A percentile compares a stretch with the other conserved stretches of the same genome.
Conservation (phyloP, 2,113 vertebrate species). For the Indicator maculatus region DNA sequence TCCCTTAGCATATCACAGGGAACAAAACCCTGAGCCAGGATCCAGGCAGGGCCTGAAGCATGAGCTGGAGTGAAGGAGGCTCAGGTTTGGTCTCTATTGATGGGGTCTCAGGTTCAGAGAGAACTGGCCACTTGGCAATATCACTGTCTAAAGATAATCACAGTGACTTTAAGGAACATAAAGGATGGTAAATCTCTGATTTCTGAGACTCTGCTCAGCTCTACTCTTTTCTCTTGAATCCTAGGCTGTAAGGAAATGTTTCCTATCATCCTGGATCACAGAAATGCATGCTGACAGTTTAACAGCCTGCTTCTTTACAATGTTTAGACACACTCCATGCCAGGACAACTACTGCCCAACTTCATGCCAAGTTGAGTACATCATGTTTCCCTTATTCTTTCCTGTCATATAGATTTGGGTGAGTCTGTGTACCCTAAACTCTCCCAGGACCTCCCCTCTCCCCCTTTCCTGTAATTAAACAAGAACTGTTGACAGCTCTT, state of each 20-base stretch:
- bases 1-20: neutral
- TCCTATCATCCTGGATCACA: neutral
- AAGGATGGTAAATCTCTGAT: neutral
- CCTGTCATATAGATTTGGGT: slow-evolving; percentile 18
- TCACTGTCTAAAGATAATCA: neutral
- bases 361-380: neutral
- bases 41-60: neutral
- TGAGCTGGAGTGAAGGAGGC: neutral
- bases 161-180: neutral
- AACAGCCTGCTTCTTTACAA: slow-evolving; percentile 16
- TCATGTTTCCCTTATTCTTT: neutral
- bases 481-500: slow-evolving; percentile 20
- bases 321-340: neutral
- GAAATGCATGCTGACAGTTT: slow-evolving; percentile 27
- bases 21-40: neutral
- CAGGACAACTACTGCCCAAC: slow-evolving; percentile 1
- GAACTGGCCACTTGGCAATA: neutral
- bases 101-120: neutral
- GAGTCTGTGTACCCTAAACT: neutral
- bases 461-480: slow-evolving; percentile 41
- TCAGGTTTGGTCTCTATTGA: neutral
- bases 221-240: neutral
- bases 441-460: slow-evolving; percentile 34
- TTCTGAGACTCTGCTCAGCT: neutral
- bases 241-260: neutral